Evolutionary conservation across 64 coral and sea anemone species (phyloP).

Genomic region (Montipora foliosa): DNA sequence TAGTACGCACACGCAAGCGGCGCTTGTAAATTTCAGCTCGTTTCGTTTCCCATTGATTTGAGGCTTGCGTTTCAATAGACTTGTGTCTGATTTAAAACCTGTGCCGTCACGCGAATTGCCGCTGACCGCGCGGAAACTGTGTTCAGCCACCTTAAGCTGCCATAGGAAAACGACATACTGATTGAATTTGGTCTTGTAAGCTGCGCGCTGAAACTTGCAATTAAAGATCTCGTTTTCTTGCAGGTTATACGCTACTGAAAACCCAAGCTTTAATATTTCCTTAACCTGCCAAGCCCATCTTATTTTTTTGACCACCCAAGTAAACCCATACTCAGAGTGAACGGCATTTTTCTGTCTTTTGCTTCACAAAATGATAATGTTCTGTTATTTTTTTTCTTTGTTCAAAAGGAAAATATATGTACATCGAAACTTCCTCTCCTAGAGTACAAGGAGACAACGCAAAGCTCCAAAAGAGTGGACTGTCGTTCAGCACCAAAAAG

Average conservation of each 20-base stretch:
- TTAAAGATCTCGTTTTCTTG: neutral
- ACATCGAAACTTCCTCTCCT: conserved; percentile 50
- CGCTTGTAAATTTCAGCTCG: too few relatives aligned
- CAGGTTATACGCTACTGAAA: neutral
- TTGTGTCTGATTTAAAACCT: too few relatives aligned
- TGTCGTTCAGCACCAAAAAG: neutral
- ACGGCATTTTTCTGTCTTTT: neutral
- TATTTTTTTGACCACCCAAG: neutral
- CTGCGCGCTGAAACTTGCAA: neutral
- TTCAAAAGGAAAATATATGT: conserved; percentile 22
- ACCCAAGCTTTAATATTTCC: neutral
- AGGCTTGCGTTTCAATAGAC: too few relatives aligned
- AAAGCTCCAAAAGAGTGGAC: conserved; percentile 7
- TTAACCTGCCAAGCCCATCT: neutral
- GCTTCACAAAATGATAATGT: neutral
- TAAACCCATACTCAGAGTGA: neutral
- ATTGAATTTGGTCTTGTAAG: neutral
- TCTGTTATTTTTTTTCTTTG: neutral
- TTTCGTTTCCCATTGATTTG: too few relatives aligned
- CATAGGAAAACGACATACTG: neutral
- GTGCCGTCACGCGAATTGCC: too few relatives aligned
- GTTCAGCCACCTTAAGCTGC: neutral
- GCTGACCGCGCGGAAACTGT: too few relatives aligned
- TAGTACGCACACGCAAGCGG: too few relatives aligned
- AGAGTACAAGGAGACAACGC: conserved; percentile 41